phyloP scores from a whole-genome alignment of 1,140 invertebrate genomes.

The Drosophila kurseongensis region DNA sequence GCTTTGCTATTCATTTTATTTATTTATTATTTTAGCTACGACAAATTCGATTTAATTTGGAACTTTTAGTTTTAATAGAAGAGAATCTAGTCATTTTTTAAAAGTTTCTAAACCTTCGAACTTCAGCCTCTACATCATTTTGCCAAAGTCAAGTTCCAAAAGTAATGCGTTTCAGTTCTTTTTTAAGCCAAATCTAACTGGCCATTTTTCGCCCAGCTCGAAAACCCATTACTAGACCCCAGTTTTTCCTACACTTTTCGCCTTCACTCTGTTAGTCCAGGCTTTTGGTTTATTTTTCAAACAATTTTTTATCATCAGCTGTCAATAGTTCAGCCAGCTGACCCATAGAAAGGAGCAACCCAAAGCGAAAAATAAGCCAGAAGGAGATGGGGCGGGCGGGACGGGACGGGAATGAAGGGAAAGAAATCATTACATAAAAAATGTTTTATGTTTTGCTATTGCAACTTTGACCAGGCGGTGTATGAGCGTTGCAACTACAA shows the following conservation, averaged over 20 bases:
- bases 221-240: constrained; percentile 4
- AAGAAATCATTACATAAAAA: constrained; percentile 78
- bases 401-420: constrained; percentile 1
- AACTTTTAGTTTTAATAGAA: too few relatives aligned
- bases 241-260: not conserved
- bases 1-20: too few relatives aligned
- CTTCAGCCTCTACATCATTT: not conserved
- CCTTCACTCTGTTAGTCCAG: constrained; percentile 15
- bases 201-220: not conserved
- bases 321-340: constrained; percentile 77
- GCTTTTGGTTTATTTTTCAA: constrained; percentile 61
- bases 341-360: constrained; percentile 46
- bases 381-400: constrained; percentile 12
- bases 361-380: constrained; percentile 39
- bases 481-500: constrained; percentile 60
- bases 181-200: constrained; percentile 19
- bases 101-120: not conserved
- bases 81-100: not conserved
- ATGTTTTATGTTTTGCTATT: constrained; percentile 78
- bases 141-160: constrained; percentile 10
- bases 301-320: constrained; percentile 82
- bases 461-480: constrained; percentile 74
- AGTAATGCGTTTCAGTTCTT: not conserved
- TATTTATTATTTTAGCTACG: too few relatives aligned
- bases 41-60: too few relatives aligned